Evolutionary conservation across 2,113 vertebrate genomes (phyloP), one percentile per base, ranked within the genome.

Genomic region (Zootoca vivipara): DNA sequence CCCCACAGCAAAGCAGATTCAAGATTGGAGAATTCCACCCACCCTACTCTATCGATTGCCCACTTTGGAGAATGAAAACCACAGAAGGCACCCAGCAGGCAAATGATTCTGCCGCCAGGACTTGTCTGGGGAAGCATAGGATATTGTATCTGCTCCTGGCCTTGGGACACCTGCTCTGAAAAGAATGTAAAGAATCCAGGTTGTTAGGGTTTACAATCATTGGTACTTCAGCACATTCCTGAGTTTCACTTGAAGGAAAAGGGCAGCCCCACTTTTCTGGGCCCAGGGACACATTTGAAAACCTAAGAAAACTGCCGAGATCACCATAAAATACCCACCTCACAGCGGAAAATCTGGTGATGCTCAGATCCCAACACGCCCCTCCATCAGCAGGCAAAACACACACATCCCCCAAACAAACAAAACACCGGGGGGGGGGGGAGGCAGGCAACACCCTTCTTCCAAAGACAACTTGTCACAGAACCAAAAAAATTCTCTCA

Each of bases 211-310:
- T n/a, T 64, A 62, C 83, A 86, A 69, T 79, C 75, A 56, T 35
- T 79, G 75, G 40, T 79, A 78, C 85, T 52, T 38, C 85, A 79
- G 64, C 64, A 56, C 8, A 35, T 79, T 70, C 75, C 75, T 86
- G 85, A 70, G 77, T 70, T 86, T 56, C 35, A n/a, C 42, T 69
- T 78, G 77, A 52, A 78, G 77, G 77, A 52, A 1, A 18, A 62
- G 58, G 58, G 16, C 18, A 62, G 58, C 18, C 58, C 58, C 58
- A 52, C 5, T 62, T 62, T 62, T 62, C 18, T 18, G 58, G 58
- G 18, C 58, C 58, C 18, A 18, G 58, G 58, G 58, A 20, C 58
- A 62, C 58, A 62, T 62, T 20, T 62, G 58, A 20, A 62, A 62
- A 62, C 15, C 18, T 20, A 62, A 62, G 58, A 62, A 62, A 62